Conservation (phyloP, 2,797 vertebrate species). For the Syngnathus rostellatus region DNA sequence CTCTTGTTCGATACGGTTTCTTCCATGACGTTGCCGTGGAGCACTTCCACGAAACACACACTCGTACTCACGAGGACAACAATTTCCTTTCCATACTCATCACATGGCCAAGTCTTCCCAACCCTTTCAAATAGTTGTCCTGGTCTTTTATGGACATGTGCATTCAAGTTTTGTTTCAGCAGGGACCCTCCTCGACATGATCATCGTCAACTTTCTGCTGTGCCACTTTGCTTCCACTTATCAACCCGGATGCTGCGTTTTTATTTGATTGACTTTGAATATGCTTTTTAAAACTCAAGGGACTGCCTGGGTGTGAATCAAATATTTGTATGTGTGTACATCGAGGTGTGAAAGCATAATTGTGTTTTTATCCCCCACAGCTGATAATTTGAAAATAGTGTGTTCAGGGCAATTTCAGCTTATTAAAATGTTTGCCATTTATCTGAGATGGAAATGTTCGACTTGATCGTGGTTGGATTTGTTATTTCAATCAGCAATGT, state of each 20-base stretch:
- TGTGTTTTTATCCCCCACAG: background rate
- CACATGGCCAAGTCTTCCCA: too few relatives aligned
- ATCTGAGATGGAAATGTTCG: background rate
- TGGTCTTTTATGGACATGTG: too few relatives aligned
- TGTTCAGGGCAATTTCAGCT: too few relatives aligned
- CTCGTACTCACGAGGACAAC: background rate
- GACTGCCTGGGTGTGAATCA: background rate
- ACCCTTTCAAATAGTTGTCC: too few relatives aligned
- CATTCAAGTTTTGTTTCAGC: too few relatives aligned
- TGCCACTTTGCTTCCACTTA: background rate
- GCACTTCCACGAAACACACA: background rate
- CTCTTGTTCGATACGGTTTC: background rate
- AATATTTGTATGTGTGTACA: background rate
- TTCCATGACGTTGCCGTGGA: constrained; percentile 14
- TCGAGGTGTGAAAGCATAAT: background rate
- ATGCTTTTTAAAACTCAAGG: background rate
- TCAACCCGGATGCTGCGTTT: background rate
- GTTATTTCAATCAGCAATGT: background rate
- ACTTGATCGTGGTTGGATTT: background rate
- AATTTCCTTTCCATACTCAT: too few relatives aligned
- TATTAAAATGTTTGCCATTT: background rate
- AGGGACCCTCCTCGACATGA: too few relatives aligned
- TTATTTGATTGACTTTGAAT: background rate
- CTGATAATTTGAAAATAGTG: background rate
- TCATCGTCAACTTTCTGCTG: background rate